phyloP scores from a whole-genome alignment of 2,888 invertebrate species.

The Ecdyonurus torrentis region DNA sequence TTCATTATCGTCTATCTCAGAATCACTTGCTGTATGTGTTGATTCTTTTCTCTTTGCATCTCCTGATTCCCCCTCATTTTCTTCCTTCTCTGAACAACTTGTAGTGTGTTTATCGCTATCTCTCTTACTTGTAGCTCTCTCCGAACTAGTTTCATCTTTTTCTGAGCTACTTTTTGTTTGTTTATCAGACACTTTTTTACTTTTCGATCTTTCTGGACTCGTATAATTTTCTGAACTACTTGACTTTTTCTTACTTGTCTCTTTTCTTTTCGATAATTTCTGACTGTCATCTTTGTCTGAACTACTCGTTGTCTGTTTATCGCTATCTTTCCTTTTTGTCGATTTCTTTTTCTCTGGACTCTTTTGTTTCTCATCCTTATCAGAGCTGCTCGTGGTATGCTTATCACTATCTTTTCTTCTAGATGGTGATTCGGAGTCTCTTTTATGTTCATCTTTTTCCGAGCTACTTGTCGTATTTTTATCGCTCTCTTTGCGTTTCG shows the following conservation, averaged over 20 bases:
- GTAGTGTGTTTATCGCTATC: conserved; percentile 26
- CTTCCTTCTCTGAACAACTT: conserved; percentile 28
- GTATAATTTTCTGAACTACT: too few relatives aligned
- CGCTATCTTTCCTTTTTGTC: conserved; percentile 9
- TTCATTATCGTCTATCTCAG: too few relatives aligned
- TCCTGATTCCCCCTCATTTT: not conserved
- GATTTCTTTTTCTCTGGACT: too few relatives aligned
- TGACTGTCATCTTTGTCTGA: conserved; percentile 11
- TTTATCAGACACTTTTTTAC: conserved; percentile 17
- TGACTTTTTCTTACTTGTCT: too few relatives aligned
- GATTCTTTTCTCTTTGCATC: too few relatives aligned
- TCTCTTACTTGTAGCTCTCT: conserved; percentile 4
- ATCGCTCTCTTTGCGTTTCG: conserved; percentile 10
- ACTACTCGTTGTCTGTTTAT: conserved; percentile 13
- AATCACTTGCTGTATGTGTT: too few relatives aligned
- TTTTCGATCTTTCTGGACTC: too few relatives aligned
- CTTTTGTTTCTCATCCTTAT: conserved; percentile 9
- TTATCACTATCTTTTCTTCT: conserved; percentile 11
- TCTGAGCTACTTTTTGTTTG: conserved; percentile 35
- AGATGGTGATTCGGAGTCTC: too few relatives aligned
- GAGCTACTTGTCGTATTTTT: conserved; percentile 13
- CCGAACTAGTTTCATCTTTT: conserved; percentile 15
- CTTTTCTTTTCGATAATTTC: too few relatives aligned
- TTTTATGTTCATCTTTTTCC: conserved; percentile 11
- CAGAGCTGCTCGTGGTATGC: conserved; percentile 13